phyloP scores from a whole-genome alignment of 2,797 vertebrate species.

The Gallinago solitaria region DNA sequence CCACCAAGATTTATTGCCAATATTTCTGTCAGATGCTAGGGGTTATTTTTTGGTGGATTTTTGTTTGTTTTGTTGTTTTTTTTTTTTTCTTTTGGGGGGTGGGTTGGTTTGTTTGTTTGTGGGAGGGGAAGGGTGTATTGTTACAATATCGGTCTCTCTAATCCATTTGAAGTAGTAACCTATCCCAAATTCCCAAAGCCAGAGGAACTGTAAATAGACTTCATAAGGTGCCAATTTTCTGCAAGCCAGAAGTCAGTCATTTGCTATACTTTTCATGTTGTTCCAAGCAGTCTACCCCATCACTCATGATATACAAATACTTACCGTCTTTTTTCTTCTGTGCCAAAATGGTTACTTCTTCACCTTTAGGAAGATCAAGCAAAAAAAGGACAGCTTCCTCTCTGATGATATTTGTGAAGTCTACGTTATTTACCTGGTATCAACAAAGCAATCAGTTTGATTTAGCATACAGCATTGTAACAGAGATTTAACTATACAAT shows the following conservation, averaged over 20 bases:
- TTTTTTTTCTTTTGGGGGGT: not conserved
- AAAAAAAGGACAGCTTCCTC: conserved; percentile 97
- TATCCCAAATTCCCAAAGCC: not conserved
- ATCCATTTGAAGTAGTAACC: not conserved
- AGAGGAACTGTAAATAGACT: not conserved
- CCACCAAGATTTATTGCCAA: not conserved
- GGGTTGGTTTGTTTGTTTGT: not conserved
- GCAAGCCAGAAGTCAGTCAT: not conserved
- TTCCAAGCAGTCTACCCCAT: not conserved
- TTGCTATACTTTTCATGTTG: not conserved
- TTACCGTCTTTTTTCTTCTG: conserved; percentile 98
- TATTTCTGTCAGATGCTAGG: not conserved
- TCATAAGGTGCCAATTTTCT: not conserved
- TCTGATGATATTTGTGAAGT: conserved; percentile 98
- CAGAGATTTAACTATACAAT: not conserved
- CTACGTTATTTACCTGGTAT: conserved; percentile 92
- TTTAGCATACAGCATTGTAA: not conserved
- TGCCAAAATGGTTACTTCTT: conserved; percentile 97
- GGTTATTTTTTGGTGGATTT: not conserved
- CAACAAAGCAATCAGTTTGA: conserved; percentile 15
- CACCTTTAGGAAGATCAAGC: conserved; percentile 95
- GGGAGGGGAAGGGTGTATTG: not conserved
- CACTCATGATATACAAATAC: not conserved
- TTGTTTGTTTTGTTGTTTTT: not conserved
- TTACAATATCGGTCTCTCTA: not conserved